Percentiles rank a stretch among this genome's conserved stretches.
Evolutionary conservation across 2,888 invertebrate species (phyloP).

Genomic region (Nebria brevicollis): DNA sequence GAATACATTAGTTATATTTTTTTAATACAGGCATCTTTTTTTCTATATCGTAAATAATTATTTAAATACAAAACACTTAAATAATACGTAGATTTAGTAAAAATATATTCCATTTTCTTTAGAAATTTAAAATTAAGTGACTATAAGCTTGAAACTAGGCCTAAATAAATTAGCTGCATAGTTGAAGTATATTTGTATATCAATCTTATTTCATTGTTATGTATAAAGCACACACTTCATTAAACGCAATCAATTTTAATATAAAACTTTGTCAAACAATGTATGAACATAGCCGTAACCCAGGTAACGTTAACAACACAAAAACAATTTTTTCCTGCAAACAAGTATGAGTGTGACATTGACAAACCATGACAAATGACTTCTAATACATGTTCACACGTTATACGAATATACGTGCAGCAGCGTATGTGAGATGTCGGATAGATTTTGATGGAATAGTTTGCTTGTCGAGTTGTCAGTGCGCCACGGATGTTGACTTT

Average conservation of each 20-base stretch:
- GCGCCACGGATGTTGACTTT: neutral
- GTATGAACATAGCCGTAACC: conserved; percentile 5
- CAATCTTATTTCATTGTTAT: neutral
- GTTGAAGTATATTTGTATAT: neutral
- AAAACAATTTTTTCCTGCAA: neutral
- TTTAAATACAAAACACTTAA: neutral
- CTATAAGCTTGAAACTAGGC: too few species aligned
- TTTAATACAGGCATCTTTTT: neutral
- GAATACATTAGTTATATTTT: conserved; percentile 19
- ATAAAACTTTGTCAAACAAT: neutral
- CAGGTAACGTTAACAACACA: conserved; percentile 15
- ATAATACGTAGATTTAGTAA: too few species aligned
- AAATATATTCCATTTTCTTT: too few species aligned
- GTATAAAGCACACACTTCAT: neutral
- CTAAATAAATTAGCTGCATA: neutral
- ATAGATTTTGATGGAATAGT: conserved; percentile 50
- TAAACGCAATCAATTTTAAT: neutral
- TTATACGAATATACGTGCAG: conserved; percentile 16
- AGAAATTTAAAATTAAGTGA: too few species aligned
- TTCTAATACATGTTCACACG: conserved; percentile 47
- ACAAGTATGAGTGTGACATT: conserved; percentile 37
- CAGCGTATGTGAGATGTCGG: neutral
- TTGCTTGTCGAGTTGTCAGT: neutral
- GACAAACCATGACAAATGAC: conserved; percentile 53
- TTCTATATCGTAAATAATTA: neutral